Percentiles rank a stretch among this genome's conserved stretches.
These are phyloP conservation scores for Drosophila watanabei DNA, from an alignment of 1,140 invertebrate species.

Conservation along the genomic window DNA sequence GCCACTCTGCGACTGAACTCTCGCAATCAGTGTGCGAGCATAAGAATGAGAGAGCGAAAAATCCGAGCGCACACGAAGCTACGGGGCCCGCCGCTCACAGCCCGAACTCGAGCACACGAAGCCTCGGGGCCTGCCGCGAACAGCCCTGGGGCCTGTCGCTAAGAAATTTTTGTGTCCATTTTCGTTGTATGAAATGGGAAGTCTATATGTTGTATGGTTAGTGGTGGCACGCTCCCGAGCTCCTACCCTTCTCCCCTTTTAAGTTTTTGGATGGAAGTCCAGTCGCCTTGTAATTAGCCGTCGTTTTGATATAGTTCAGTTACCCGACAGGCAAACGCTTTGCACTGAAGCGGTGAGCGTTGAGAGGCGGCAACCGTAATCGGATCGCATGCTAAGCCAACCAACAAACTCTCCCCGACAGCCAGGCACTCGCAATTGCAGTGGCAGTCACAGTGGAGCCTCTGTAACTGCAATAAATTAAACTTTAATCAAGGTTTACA, in stretches of 20 bases:
- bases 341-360: conserved; percentile 60
- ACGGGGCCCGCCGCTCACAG: too few species aligned
- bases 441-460: conserved; percentile 2
- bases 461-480: not conserved
- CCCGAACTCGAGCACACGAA: too few species aligned
- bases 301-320: conserved; percentile 66
- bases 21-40: too few species aligned
- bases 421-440: not conserved
- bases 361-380: conserved; percentile 59
- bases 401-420: conserved; percentile 36
- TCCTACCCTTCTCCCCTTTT: not conserved
- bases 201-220: too few species aligned
- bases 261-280: conserved; percentile 17
- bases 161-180: too few species aligned
- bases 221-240: conserved; percentile 1
- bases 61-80: too few species aligned
- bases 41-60: too few species aligned
- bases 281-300: conserved; percentile 63
- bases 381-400: conserved; percentile 77
- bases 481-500: not conserved
- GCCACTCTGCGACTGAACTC: too few species aligned
- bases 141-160: too few species aligned
- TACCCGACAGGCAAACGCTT: conserved; percentile 59
- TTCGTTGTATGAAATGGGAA: too few species aligned
- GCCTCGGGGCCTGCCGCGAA: too few species aligned